Base-by-base conservation (phyloP, 2,888 invertebrate species). In the Caenorhabditis afra region DNA sequence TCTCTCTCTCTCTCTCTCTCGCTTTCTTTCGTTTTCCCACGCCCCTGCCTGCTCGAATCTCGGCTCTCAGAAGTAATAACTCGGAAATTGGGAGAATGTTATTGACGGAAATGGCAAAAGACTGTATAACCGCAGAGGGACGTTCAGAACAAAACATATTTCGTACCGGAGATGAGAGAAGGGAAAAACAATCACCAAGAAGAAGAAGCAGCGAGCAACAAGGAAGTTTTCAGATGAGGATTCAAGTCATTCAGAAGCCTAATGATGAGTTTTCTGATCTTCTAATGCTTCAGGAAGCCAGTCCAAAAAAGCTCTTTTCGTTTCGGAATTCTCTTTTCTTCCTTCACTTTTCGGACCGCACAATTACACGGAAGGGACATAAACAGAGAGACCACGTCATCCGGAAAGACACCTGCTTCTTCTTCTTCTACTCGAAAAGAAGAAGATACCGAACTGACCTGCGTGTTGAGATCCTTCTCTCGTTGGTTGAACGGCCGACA, bases 401-500 rank as follows among this genome's bases (percentile, higher is more conserved):
- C 12, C 12, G 12, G 44, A n/a, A 44, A 44, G 3, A n/a, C 44
- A 44, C 44, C 44, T 44, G 44, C n/a, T n/a, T 44, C 44, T 29
- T 29, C 29, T 29, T 29, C 7, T 5, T 29, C 29, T 29, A 5
- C 29, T 29, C 7, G 29, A 29, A 29, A 7, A 29, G 29, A 29
- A 29, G 29, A 29, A 29, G 29, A 29, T 41, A 18, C 4, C 8
- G 29, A 29, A 53, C 41, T 47, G 12, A 93, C 93, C 91, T 94
- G 93, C 91, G 94, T 94, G 82, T 93, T 93, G 76, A 94, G 91
- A 59, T 93, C 93, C 59, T 92, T 92, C 91, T 96, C 96, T 83
- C 94, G 93, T 81, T 92, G 92, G 92, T 94, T 95, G 93, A 95
- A 94, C 23, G 96, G 96, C 61, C 95, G 94, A 92, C 95, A 95